Evolutionary conservation across 2,113 vertebrate genomes (phyloP).

Genomic region (Accipiter cooperii): DNA sequence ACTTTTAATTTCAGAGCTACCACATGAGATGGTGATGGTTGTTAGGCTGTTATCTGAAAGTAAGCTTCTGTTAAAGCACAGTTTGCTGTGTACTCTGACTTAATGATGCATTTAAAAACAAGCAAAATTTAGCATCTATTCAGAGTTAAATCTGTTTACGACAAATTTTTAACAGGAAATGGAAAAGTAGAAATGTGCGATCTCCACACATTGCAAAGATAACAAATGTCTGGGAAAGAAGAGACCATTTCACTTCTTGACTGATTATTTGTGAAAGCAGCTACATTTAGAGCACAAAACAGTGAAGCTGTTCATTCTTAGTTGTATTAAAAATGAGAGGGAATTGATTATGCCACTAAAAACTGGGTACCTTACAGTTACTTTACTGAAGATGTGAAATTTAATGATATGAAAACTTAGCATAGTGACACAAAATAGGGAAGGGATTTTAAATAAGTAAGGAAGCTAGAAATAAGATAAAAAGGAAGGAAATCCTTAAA

Average conservation of each 20-base stretch:
- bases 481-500: constrained; percentile 11
- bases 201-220: background rate
- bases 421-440: background rate
- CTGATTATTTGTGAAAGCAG: background rate
- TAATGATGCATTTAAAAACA: background rate
- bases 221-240: background rate
- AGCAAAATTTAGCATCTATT: background rate
- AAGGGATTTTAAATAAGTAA: background rate
- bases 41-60: background rate
- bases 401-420: background rate
- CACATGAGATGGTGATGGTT: background rate
- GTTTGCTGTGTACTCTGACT: background rate
- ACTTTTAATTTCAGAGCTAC: background rate
- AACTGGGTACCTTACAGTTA: background rate
- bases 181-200: background rate
- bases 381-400: background rate
- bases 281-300: background rate
- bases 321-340: background rate
- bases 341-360: background rate
- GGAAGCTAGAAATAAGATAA: constrained; percentile 1
- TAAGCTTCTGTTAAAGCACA: background rate
- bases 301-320: background rate
- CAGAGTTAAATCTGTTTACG: background rate
- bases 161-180: background rate
- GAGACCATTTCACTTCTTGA: background rate